Percentiles rank a stretch among this genome's conserved stretches.
Conservation (phyloP, 1,140 invertebrate species). For the Eurosta solidaginis region DNA sequence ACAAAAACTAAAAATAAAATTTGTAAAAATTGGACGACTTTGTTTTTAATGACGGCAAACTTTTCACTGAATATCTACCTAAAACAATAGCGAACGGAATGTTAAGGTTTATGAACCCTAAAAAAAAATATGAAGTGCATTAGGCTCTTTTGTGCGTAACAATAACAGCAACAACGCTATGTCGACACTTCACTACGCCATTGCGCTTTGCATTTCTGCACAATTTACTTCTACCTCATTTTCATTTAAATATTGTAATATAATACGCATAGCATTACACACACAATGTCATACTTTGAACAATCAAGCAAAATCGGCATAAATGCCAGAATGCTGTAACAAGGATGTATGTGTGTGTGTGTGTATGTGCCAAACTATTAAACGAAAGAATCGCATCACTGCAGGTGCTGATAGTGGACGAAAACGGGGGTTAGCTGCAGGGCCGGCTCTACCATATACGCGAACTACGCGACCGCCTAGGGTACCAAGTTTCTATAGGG, state of each 20-base stretch:
- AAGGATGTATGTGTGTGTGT: neutral
- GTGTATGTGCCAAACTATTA: neutral
- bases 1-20: neutral
- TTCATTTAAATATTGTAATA: conserved; percentile 19
- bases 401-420: too few species aligned
- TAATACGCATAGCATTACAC: neutral
- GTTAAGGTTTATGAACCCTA: conserved; percentile 21
- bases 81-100: conserved; percentile 16
- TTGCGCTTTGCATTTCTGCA: conserved; percentile 23
- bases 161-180: neutral
- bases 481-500: too few species aligned
- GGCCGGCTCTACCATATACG: too few species aligned
- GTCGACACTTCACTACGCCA: neutral
- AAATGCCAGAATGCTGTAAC: neutral
- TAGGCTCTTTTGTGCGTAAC: neutral
- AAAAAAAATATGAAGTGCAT: neutral
- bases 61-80: conserved; percentile 8
- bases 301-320: conserved; percentile 11
- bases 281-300: conserved; percentile 16
- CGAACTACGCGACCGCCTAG: too few species aligned
- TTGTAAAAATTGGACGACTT: neutral
- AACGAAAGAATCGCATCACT: neutral
- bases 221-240: conserved; percentile 4
- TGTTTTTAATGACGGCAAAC: neutral
- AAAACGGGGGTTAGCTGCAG: too few species aligned